Evolutionary conservation across 2,797 vertebrate species (phyloP), one percentile per base, ranked within the genome.

Genomic region (Enoplosus armatus): DNA sequence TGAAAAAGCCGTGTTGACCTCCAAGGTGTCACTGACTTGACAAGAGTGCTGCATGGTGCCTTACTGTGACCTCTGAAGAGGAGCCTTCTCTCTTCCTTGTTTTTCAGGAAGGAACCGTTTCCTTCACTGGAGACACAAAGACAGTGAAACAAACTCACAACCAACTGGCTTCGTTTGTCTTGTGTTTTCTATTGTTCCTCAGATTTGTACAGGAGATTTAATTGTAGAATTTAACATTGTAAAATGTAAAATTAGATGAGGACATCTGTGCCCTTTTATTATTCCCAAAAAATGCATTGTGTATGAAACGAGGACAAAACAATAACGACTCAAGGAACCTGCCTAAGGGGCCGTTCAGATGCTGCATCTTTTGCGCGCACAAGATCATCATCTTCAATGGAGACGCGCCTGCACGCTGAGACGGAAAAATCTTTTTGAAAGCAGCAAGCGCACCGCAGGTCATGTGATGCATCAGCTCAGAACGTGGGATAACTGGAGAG

Each of bases 21-120:
- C 61, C 37, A 14, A 10, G 7, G 7, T 58, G 71, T 67, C 61
- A 45, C n/a, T 74, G 22, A 15, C 39, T 45, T 69, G 71, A 78
- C 62, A 51, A n/a, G 64, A 72, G 55, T 8, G 27, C 58, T 24
- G 59, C 41, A 12, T 26, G 45, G 27, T 41, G 56, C 55, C 1
- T 61, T 37, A 22, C 48, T 24, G 35, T 71, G 79, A 76, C 70
- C 48, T 73, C 47, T 26, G 3, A 53, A 58, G 37, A 22, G 27
- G 10, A 64, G 53, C 35, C 24, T 29, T 8, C 61, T 8, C 48
- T 43, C 45, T 20, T 43, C 8, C 29, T 37, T 18, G 39, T 73
- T 41, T 47, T 51, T 31, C 29, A 45, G 27, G n/a, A 45, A 3
- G 14, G 39, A 55, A 11, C 0, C 6, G 15, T 0, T 4, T 29